Conservation (phyloP, 2,888 invertebrate species). For the Plagodis dolabraria region DNA sequence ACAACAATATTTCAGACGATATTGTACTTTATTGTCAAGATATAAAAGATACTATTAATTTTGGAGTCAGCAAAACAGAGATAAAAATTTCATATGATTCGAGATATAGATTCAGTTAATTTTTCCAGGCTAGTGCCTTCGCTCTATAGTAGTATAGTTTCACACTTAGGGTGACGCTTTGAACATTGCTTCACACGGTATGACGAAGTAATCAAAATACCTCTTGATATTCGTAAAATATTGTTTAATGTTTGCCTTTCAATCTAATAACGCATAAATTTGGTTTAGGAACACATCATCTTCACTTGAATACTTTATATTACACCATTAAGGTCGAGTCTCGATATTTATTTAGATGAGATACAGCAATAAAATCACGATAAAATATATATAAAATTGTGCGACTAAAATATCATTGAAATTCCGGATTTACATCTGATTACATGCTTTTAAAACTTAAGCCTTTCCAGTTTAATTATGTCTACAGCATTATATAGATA, state of each 20-base stretch:
- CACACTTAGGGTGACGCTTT: slow-evolving; percentile 52
- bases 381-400: too few relatives aligned
- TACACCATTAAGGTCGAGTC: neutral
- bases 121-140: slow-evolving; percentile 78
- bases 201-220: slow-evolving; percentile 10
- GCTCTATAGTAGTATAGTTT: slow-evolving; percentile 64
- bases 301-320: neutral
- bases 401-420: neutral
- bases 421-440: too few relatives aligned
- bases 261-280: slow-evolving; percentile 4
- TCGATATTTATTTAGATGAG: slow-evolving; percentile 2
- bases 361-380: neutral
- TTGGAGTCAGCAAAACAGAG: slow-evolving; percentile 23
- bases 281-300: slow-evolving; percentile 5
- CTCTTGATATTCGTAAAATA: slow-evolving; percentile 2
- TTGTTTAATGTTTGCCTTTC: slow-evolving; percentile 4
- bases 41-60: slow-evolving; percentile 30
- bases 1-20: slow-evolving; percentile 28
- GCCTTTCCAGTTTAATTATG: too few relatives aligned
- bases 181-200: slow-evolving; percentile 32
- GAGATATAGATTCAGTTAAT: slow-evolving; percentile 76
- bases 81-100: slow-evolving; percentile 55
- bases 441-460: too few relatives aligned
- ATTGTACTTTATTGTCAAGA: slow-evolving; percentile 42
- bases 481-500: too few relatives aligned